These are phyloP conservation scores for Dryadula phaetusa DNA, from an alignment of 2,888 invertebrate species.

Conservation along the genomic window DNA sequence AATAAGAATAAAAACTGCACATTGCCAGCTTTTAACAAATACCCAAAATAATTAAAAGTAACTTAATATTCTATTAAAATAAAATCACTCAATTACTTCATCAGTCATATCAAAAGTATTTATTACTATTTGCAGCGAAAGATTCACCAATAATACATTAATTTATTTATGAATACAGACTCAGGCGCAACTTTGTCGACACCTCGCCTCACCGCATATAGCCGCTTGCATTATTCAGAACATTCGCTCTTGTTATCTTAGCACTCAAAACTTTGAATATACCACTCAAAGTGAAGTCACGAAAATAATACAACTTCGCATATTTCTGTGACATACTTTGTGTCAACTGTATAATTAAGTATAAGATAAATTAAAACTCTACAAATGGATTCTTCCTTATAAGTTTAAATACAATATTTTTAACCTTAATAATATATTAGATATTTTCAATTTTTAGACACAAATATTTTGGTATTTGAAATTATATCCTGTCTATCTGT, in stretches of 20 bases:
- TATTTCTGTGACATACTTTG: slow-evolving; percentile 26
- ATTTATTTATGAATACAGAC: slow-evolving; percentile 44
- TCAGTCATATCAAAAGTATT: too few species aligned
- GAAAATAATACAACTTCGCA: slow-evolving; percentile 71
- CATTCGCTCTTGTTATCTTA: slow-evolving; percentile 65
- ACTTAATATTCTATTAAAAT: too few species aligned
- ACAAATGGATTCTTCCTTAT: background rate
- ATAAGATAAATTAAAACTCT: background rate
- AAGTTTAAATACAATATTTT: too few species aligned
- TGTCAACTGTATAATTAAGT: slow-evolving; percentile 8
- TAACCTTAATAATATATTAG: too few species aligned
- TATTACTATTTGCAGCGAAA: slow-evolving; percentile 25
- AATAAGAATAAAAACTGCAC: too few species aligned
- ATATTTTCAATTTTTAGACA: too few species aligned
- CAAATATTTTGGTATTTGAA: too few species aligned
- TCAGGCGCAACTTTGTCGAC: slow-evolving; percentile 34
- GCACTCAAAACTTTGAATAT: slow-evolving; percentile 75
- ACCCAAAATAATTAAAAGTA: too few species aligned
- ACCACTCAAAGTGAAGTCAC: slow-evolving; percentile 62
- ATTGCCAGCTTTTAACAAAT: too few species aligned
- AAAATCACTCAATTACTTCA: too few species aligned
- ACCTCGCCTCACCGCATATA: slow-evolving; percentile 27
- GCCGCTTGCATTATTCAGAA: slow-evolving; percentile 66
- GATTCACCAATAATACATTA: slow-evolving; percentile 36
- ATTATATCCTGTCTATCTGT: too few species aligned